Evolutionary conservation across 2,113 vertebrate genomes (phyloP).

Genomic region (Ictalurus punctatus): DNA sequence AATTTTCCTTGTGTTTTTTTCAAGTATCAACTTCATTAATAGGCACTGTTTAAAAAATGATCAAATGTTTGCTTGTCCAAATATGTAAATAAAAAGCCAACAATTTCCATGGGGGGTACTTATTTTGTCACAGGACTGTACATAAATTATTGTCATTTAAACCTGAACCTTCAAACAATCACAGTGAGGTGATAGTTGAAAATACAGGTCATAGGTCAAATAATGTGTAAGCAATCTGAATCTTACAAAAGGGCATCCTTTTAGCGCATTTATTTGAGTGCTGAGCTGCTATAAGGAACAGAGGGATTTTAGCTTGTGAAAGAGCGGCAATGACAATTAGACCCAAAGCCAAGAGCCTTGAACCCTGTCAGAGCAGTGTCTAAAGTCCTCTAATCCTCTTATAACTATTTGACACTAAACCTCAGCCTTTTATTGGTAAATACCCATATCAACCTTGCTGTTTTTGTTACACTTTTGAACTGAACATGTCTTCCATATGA

Average conservation of each 20-base stretch:
- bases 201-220: background rate
- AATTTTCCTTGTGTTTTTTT: too few species aligned
- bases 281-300: conserved; percentile 32
- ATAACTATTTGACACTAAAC: conserved; percentile 63
- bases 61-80: too few species aligned
- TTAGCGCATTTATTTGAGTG: conserved; percentile 22
- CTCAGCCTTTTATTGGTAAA: conserved; percentile 72
- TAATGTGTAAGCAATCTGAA: background rate
- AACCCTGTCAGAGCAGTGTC: conserved; percentile 61
- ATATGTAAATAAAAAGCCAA: too few species aligned
- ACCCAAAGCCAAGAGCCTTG: conserved; percentile 59
- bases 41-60: too few species aligned
- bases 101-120: too few species aligned
- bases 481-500: conserved; percentile 68
- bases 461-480: conserved; percentile 65
- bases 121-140: too few species aligned
- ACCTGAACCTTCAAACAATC: background rate
- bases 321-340: conserved; percentile 67
- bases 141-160: too few species aligned
- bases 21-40: too few species aligned
- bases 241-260: conserved; percentile 23
- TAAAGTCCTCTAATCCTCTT: conserved; percentile 73
- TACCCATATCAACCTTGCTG: conserved; percentile 72
- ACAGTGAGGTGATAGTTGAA: background rate
- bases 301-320: conserved; percentile 52